Conservation (phyloP, 2,113 vertebrate genomes). For the Falcunculus frontatus region DNA sequence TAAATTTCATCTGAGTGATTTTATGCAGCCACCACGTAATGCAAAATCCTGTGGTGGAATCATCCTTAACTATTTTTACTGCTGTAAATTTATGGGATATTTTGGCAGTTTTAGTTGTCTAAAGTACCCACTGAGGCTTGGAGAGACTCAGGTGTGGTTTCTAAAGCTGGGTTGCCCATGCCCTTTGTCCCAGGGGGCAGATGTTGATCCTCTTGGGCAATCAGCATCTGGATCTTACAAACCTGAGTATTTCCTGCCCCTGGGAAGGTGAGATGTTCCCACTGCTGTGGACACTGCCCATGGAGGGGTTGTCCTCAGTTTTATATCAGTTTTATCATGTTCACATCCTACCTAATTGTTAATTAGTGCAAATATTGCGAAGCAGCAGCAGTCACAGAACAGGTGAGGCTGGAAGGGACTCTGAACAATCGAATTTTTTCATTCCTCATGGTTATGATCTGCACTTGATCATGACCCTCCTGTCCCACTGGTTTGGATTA, state of each 20-base stretch:
- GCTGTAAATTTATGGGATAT: neutral
- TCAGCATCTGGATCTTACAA: neutral
- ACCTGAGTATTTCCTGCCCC: neutral
- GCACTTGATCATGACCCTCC: neutral
- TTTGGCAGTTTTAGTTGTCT: neutral
- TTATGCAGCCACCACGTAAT: neutral
- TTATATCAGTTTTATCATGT: neutral
- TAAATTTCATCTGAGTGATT: neutral
- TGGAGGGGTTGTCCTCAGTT: neutral
- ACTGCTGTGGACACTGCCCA: neutral
- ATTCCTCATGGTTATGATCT: accelerated
- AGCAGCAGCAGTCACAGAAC: accelerated
- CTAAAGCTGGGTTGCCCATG: accelerated
- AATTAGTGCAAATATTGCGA: neutral
- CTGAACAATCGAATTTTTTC: neutral
- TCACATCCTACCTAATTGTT: neutral
- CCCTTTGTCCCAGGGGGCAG: accelerated
- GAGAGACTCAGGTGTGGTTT: neutral
- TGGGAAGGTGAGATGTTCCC: neutral
- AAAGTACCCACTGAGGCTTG: accelerated
- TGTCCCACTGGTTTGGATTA: neutral
- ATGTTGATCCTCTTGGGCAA: neutral
- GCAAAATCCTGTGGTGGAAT: neutral
- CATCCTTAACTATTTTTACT: neutral
- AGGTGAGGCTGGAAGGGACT: neutral